Evolutionary conservation across 2,113 vertebrate species (phyloP).

Genomic region (Channa maculata): DNA sequence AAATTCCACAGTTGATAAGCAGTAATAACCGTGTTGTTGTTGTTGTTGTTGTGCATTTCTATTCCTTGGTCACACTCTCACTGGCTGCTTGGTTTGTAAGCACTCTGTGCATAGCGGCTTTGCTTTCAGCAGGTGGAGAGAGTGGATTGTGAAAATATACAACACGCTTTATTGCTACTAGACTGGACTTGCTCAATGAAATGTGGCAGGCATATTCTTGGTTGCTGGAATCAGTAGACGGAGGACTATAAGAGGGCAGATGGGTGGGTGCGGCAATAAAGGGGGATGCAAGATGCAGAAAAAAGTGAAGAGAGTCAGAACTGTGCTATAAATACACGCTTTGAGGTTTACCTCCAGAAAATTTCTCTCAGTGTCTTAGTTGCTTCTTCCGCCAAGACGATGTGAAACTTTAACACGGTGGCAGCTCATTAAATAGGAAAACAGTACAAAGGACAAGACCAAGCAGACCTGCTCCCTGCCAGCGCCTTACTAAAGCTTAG

Average conservation of each 20-base stretch:
- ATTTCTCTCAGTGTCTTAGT: conserved; percentile 54
- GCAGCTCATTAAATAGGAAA: conserved; percentile 78
- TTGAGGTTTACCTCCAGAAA: conserved; percentile 67
- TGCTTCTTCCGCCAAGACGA: conserved; percentile 59
- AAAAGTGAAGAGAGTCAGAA: conserved; percentile 33
- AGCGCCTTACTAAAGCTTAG: conserved; percentile 41
- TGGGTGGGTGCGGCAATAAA: conserved; percentile 15
- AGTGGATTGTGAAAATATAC: conserved; percentile 32
- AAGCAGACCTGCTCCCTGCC: conserved; percentile 48
- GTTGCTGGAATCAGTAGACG: conserved; percentile 12
- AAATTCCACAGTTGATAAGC: conserved; percentile 68
- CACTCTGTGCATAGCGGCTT: conserved; percentile 36
- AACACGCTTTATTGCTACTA: conserved; percentile 30
- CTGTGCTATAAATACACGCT: conserved; percentile 64
- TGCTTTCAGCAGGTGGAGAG: conserved; percentile 41
- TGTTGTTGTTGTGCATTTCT: conserved; percentile 19
- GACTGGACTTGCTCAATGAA: conserved; percentile 41
- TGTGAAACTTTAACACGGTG: conserved; percentile 65
- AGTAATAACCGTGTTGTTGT: conserved; percentile 38
- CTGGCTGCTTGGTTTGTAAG: conserved; percentile 21
- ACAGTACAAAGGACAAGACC: conserved; percentile 62
- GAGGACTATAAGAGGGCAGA: background rate
- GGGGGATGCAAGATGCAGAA: conserved; percentile 22
- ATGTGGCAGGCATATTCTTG: conserved; percentile 32
- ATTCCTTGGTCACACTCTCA: conserved; percentile 7